Conservation (phyloP, 2,113 vertebrate species). For the Melanostigma gelatinosum region DNA sequence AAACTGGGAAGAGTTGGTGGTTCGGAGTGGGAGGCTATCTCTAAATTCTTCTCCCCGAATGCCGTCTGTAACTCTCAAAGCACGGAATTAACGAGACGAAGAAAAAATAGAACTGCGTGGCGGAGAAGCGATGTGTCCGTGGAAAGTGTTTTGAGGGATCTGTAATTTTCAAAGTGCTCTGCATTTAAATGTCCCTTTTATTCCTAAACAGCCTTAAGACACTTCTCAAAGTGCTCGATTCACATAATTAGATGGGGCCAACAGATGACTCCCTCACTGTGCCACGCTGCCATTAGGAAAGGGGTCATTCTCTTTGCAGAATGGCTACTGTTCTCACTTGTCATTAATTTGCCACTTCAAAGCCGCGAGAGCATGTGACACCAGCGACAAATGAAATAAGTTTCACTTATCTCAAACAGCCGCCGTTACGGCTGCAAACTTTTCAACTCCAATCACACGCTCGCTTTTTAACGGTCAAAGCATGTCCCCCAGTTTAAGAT, state of each 20-base stretch:
- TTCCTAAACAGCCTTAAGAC: conserved; percentile 99
- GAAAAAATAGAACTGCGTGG: conserved; percentile 67
- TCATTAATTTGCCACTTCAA: conserved; percentile 99
- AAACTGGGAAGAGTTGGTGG: conserved; percentile 73
- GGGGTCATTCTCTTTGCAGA: conserved; percentile 97
- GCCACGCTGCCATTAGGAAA: conserved; percentile 90
- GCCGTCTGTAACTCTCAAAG: conserved; percentile 89
- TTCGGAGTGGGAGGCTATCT: conserved; percentile 5
- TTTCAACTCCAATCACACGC: conserved; percentile 73
- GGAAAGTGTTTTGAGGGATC: conserved; percentile 96
- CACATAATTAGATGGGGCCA: conserved; percentile 98
- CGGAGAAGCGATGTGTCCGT: conserved; percentile 85
- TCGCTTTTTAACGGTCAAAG: conserved; percentile 63
- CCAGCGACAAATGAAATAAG: conserved; percentile 92
- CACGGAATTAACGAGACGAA: conserved; percentile 93
- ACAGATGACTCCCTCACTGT: conserved; percentile 96
- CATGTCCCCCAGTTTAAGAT: conserved; percentile 48
- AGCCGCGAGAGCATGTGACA: conserved; percentile 91
- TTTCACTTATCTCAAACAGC: conserved; percentile 93
- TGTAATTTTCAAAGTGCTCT: conserved; percentile 96
- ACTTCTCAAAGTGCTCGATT: conserved; percentile 92
- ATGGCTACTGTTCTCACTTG: conserved; percentile 93
- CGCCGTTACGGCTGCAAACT: conserved; percentile 91
- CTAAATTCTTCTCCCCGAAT: conserved; percentile 41
- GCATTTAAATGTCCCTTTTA: conserved; percentile 97